phyloP scores from a whole-genome alignment of 2,797 vertebrate species.

The Varecia variegata region DNA sequence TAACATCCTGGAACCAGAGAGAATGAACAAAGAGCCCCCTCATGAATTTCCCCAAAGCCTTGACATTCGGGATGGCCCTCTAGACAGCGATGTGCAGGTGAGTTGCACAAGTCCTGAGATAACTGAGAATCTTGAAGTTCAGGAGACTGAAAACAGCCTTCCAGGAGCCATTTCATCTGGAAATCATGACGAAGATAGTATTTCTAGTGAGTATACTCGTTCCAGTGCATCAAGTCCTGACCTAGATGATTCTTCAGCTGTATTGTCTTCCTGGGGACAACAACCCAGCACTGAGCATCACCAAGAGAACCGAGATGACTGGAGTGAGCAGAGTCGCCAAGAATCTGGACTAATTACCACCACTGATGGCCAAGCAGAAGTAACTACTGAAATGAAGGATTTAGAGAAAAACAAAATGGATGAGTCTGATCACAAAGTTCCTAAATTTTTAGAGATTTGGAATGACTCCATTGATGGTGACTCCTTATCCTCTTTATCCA shows the following conservation, averaged over 20 bases:
- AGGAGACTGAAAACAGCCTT: slow-evolving; percentile 60
- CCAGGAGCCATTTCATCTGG: slow-evolving; percentile 58
- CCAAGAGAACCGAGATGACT: slow-evolving; percentile 24
- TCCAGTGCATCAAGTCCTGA: slow-evolving; percentile 91
- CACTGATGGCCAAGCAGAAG: slow-evolving; percentile 63
- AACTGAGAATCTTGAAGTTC: slow-evolving; percentile 62
- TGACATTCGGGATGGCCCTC: slow-evolving; percentile 84
- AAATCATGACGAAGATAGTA: slow-evolving; percentile 79
- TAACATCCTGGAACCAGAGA: slow-evolving; percentile 50
- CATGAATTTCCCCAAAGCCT: slow-evolving; percentile 58
- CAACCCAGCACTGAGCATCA: slow-evolving; percentile 39
- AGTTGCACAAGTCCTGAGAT: slow-evolving; percentile 81
- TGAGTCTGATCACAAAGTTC: slow-evolving; percentile 78
- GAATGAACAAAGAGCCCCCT: slow-evolving; percentile 34
- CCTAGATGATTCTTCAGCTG: slow-evolving; percentile 83
- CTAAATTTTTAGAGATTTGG: slow-evolving; percentile 89
- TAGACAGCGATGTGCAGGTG: slow-evolving; percentile 83
- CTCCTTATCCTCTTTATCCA: slow-evolving; percentile 90
- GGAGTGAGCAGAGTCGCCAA: slow-evolving; percentile 6
- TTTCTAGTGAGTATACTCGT: slow-evolving; percentile 86
- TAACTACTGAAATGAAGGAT: slow-evolving; percentile 47
- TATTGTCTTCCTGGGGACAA: slow-evolving; percentile 83
- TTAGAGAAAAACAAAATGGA: slow-evolving; percentile 60
- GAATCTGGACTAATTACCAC: slow-evolving; percentile 25
- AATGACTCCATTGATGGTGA: slow-evolving; percentile 86